Percentiles rank a stretch among this genome's conserved stretches.
These are phyloP conservation scores for Dendrolimus pini DNA, from an alignment of 2,888 invertebrate genomes.

Conservation along the genomic window DNA sequence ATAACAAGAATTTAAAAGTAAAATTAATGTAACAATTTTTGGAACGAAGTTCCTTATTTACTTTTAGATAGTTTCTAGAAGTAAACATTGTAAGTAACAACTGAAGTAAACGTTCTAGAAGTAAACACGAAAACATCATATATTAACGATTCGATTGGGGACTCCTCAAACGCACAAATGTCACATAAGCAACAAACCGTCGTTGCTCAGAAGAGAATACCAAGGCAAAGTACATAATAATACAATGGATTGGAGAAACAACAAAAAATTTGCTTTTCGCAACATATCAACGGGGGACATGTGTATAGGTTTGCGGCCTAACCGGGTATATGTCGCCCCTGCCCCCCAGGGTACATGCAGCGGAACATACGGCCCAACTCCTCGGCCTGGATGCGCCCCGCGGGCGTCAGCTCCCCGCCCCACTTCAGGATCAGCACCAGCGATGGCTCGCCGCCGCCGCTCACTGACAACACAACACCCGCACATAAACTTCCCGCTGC, in stretches of 20 bases:
- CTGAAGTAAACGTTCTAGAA: no score
- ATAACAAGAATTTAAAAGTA: no score
- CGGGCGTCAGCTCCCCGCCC: constrained; percentile 99
- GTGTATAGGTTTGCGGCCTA: constrained; percentile 34
- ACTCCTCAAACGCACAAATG: no score
- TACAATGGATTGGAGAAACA: constrained; percentile 43
- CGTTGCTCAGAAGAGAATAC: not conserved
- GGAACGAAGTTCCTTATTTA: no score
- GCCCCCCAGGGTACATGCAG: constrained; percentile 99
- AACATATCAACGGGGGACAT: not conserved
- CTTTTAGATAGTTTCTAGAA: no score
- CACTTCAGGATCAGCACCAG: constrained; percentile 98
- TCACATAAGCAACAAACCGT: no score
- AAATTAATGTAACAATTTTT: no score
- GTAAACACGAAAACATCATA: no score
- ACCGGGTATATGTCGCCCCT: constrained; percentile 90
- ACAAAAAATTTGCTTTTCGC: not conserved
- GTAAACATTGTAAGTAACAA: no score
- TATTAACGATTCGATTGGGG: no score
- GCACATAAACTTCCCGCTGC: no score
- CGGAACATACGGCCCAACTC: constrained; percentile 98
- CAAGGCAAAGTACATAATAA: constrained; percentile 22
- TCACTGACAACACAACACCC: constrained; percentile 60
- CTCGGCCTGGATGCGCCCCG: constrained; percentile 98
- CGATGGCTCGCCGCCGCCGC: constrained; percentile 93